phyloP scores from a whole-genome alignment of 2,797 vertebrate genomes.

The Iguana delicatissima region DNA sequence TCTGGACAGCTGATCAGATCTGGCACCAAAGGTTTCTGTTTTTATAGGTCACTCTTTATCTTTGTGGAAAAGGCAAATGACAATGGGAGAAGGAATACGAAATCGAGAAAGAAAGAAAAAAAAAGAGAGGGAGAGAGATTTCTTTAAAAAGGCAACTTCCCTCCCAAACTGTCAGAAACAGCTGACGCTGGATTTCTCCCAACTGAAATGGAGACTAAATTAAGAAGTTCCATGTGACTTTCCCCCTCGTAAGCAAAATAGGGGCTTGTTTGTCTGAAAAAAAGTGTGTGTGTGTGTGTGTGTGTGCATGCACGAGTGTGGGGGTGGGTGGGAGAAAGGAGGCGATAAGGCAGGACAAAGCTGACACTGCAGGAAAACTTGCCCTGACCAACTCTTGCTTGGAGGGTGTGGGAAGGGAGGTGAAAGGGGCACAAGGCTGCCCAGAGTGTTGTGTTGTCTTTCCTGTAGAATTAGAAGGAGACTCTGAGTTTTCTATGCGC shows the following conservation, averaged over 20 bases:
- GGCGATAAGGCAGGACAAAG: slow-evolving; percentile 66
- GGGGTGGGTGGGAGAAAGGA: slow-evolving; percentile 4
- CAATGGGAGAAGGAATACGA: neutral
- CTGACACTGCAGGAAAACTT: slow-evolving; percentile 71
- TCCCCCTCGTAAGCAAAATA: slow-evolving; percentile 75
- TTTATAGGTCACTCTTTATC: neutral
- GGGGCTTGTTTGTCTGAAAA: slow-evolving; percentile 59
- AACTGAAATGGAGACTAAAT: slow-evolving; percentile 75
- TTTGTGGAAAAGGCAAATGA: neutral
- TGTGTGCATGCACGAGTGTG: no score
- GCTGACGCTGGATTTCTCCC: slow-evolving; percentile 73
- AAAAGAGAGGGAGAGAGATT: neutral
- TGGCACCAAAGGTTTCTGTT: neutral
- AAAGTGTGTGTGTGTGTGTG: neutral
- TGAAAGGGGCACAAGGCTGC: neutral
- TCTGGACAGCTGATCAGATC: neutral
- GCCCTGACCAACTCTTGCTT: slow-evolving; percentile 47
- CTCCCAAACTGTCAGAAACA: slow-evolving; percentile 71
- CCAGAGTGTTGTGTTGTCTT: rapidly evolving
- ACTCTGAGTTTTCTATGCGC: no score
- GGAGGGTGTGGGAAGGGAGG: slow-evolving; percentile 19
- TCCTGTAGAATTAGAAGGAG: neutral
- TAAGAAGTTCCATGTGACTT: slow-evolving; percentile 79
- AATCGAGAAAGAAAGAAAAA: neutral
- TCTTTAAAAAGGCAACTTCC: slow-evolving; percentile 66